These are phyloP conservation scores for Andrena cerasifolii DNA, from an alignment of 1,140 invertebrate species.

Conservation along the genomic window DNA sequence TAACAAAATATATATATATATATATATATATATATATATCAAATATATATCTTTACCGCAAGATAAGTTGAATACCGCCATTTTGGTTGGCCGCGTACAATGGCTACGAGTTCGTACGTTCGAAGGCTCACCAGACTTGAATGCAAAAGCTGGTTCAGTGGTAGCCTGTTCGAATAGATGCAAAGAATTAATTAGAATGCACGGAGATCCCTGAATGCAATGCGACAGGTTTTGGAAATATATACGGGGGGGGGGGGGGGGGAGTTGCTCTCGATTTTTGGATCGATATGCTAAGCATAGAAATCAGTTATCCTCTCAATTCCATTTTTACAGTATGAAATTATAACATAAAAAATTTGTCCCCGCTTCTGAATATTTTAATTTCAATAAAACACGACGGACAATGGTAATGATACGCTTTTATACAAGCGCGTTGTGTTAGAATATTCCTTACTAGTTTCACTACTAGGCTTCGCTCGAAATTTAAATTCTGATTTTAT, in stretches of 20 bases:
- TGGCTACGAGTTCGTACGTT: neutral
- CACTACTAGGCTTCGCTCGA: no score
- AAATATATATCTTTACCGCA: no score
- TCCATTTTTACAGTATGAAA: neutral
- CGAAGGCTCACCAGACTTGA: conserved; percentile 35
- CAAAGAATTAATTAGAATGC: neutral
- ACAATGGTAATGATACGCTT: no score
- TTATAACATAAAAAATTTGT: no score
- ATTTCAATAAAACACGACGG: no score
- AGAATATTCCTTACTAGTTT: no score
- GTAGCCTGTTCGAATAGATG: conserved; percentile 32
- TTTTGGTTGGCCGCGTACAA: neutral
- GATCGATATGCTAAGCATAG: neutral
- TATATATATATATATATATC: no score
- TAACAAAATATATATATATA: no score
- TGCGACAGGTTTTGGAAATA: neutral
- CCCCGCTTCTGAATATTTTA: no score
- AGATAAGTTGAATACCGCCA: neutral
- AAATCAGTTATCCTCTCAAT: neutral
- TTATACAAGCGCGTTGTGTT: no score
- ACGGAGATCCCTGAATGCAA: neutral
- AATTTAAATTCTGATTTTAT: no score
- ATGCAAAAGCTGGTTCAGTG: conserved; percentile 33
- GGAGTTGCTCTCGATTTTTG: neutral
- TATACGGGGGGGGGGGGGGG: neutral